Percentiles rank a stretch among this genome's conserved stretches.
These are phyloP conservation scores for Sula dactylatra DNA, from an alignment of 2,113 vertebrate species.

Conservation along the genomic window DNA sequence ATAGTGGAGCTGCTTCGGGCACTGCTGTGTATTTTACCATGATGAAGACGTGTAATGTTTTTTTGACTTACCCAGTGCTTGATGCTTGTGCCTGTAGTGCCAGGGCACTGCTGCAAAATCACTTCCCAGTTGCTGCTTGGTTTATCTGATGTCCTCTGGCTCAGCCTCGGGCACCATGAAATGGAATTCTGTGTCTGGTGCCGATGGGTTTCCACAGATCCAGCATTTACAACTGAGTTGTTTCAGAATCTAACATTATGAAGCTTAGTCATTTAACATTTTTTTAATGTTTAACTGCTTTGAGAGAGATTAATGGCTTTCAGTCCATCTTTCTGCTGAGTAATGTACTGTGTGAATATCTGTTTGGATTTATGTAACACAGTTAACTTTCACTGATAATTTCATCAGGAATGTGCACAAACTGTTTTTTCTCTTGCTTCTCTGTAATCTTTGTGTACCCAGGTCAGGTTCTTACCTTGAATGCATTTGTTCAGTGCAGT, in stretches of 20 bases:
- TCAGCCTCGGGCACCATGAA: neutral
- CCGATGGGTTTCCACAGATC: neutral
- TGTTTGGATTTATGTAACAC: neutral
- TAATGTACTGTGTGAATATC: neutral
- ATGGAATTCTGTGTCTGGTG: neutral
- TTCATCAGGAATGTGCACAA: neutral
- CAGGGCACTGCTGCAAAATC: neutral
- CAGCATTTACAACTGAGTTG: neutral
- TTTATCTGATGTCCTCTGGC: neutral
- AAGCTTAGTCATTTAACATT: neutral
- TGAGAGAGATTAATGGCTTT: neutral
- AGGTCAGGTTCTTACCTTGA: neutral
- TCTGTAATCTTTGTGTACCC: constrained; percentile 7
- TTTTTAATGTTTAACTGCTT: neutral
- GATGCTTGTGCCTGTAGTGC: neutral
- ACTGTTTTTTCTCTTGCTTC: neutral
- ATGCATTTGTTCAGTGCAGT: constrained; percentile 27
- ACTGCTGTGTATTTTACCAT: neutral
- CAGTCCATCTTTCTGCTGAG: neutral
- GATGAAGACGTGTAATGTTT: accelerated
- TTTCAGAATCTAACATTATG: neutral
- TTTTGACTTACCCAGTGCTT: neutral
- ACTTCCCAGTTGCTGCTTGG: neutral
- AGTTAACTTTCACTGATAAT: neutral
- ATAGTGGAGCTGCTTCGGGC: neutral